Percentiles rank a stretch among this genome's conserved stretches.
phyloP scores from a whole-genome alignment of 2,797 vertebrate genomes.

The Pachyuromys duprasi region DNA sequence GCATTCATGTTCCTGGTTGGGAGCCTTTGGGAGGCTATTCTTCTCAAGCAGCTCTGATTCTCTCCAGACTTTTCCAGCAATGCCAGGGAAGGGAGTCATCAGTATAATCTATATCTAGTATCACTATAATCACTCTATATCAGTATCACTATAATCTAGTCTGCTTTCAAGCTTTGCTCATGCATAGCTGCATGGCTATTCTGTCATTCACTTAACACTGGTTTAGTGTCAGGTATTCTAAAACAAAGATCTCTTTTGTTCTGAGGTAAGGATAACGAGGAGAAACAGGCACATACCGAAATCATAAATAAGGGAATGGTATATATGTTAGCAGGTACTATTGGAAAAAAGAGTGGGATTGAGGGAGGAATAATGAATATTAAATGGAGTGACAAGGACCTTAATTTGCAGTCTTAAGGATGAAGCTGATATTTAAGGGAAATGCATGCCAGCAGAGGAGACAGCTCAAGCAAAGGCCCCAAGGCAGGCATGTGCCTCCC shows the following conservation, averaged over 20 bases:
- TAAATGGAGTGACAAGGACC: not conserved
- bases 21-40: not conserved
- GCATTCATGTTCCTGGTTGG: not conserved
- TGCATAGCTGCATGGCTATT: not conserved
- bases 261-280: not conserved
- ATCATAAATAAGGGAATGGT: not conserved
- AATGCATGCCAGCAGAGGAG: not conserved
- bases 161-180: not conserved
- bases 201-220: not conserved
- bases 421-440: not conserved
- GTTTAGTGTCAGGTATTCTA: constrained; percentile 1
- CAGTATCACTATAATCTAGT: not conserved
- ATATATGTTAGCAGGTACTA: not conserved
- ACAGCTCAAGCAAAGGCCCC: not conserved
- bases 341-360: not conserved
- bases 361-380: not conserved
- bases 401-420: not conserved
- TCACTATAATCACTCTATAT: too few species aligned
- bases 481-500: not conserved
- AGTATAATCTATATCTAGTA: too few species aligned
- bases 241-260: not conserved
- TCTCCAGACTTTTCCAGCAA: not conserved
- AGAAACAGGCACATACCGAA: not conserved
- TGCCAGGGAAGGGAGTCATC: not conserved
- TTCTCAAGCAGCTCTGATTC: not conserved